Percentiles rank a stretch among this genome's conserved stretches.
phyloP scores from a whole-genome alignment of 2,888 invertebrate genomes.

The Thera obeliscata region DNA sequence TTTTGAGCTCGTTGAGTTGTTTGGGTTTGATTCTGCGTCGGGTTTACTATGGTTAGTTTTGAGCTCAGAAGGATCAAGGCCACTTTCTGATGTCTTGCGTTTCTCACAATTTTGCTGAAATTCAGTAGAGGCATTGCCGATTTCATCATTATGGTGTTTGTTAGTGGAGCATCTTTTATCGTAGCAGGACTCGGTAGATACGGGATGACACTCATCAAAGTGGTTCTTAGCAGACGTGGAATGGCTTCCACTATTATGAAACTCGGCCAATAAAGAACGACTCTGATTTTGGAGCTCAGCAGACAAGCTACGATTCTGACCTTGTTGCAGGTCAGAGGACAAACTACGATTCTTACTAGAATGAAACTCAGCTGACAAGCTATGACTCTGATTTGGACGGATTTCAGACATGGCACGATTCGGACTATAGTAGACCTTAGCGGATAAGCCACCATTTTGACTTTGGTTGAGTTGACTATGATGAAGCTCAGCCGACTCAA shows the following conservation, averaged over 20 bases:
- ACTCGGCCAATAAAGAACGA: background rate
- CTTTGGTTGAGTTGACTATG: too few species aligned
- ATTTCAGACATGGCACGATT: background rate
- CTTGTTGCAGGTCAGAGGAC: too few species aligned
- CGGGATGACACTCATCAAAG: background rate
- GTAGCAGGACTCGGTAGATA: background rate
- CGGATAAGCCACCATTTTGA: background rate
- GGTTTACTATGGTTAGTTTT: background rate
- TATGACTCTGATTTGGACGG: background rate
- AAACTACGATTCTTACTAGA: too few species aligned
- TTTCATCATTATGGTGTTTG: background rate
- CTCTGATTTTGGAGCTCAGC: background rate
- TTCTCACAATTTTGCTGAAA: background rate
- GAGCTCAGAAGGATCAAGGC: background rate
- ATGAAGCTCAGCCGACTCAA: too few species aligned
- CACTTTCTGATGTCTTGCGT: background rate
- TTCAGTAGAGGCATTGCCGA: background rate
- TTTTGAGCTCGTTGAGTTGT: background rate
- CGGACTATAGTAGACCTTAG: background rate
- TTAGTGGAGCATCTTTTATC: too few species aligned
- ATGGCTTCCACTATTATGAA: background rate
- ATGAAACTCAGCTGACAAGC: too few species aligned
- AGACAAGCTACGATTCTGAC: too few species aligned
- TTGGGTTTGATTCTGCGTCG: background rate
- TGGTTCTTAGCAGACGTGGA: background rate